A percentile compares a stretch with the other conserved stretches of the same genome.
Evolutionary conservation across 2,113 vertebrate genomes (phyloP).

Genomic region (Crotophaga sulcirostris): DNA sequence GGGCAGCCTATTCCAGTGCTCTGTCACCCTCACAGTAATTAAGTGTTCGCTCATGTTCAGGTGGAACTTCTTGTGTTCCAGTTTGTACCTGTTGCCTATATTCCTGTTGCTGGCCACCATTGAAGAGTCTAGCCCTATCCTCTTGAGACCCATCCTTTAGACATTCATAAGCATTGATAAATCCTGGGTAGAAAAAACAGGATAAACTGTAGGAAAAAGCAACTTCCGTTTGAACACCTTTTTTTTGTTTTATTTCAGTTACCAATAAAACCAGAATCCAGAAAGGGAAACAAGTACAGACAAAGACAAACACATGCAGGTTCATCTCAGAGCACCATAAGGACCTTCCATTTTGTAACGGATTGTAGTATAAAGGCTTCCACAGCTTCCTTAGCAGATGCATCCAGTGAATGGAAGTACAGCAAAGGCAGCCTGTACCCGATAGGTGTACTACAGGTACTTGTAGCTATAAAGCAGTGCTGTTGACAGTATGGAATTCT

Average conservation of each 20-base stretch:
- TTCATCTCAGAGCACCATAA: neutral
- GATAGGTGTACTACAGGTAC: neutral
- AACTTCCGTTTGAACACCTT: neutral
- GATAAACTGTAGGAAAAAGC: neutral
- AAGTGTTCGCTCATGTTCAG: too few relatives aligned
- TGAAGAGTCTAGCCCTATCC: too few relatives aligned
- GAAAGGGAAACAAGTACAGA: neutral
- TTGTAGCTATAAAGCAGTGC: neutral
- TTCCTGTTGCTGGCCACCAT: too few relatives aligned
- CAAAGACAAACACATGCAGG: rapidly evolving
- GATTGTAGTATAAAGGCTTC: neutral
- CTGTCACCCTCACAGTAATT: too few relatives aligned
- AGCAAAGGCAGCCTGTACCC: neutral
- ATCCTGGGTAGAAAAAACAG: neutral
- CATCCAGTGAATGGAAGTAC: neutral
- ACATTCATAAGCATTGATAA: too few relatives aligned
- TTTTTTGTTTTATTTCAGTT: neutral
- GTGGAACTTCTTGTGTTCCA: too few relatives aligned
- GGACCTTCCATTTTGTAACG: neutral
- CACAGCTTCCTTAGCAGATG: neutral
- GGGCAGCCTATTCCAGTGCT: too few relatives aligned
- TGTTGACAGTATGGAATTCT: neutral
- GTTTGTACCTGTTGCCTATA: too few relatives aligned
- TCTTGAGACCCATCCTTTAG: too few relatives aligned
- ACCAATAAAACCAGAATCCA: neutral